These are phyloP conservation scores for Vicugna pacos DNA, from an alignment of 2,113 vertebrate genomes.

Conservation along the genomic window DNA sequence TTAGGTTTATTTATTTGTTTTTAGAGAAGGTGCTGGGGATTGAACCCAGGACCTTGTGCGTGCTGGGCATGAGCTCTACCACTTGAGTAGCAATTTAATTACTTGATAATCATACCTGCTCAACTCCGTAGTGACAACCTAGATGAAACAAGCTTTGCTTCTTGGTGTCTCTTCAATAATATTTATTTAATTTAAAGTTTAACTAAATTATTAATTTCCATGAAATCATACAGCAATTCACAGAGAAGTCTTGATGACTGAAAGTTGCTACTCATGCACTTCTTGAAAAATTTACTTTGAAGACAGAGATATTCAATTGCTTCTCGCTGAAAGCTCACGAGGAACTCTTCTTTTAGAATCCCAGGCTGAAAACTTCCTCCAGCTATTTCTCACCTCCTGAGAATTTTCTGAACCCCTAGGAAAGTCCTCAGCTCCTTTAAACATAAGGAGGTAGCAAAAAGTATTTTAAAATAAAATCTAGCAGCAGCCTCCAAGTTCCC, in stretches of 20 bases:
- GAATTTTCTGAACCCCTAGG: not conserved
- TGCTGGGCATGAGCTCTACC: too few relatives aligned
- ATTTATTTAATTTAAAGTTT: conserved; percentile 62
- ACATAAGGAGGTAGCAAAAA: not conserved
- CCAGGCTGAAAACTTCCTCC: conserved; percentile 21
- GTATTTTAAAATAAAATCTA: conserved; percentile 23
- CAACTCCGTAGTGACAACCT: conserved; percentile 27
- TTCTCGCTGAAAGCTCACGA: conserved; percentile 41
- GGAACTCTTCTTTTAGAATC: conserved; percentile 27
- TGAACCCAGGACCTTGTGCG: too few relatives aligned
- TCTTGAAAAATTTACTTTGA: conserved; percentile 61
- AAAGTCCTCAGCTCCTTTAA: not conserved
- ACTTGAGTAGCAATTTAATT: not conserved
- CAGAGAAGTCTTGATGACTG: conserved; percentile 6
- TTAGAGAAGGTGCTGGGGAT: too few relatives aligned
- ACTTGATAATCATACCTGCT: conserved; percentile 48
- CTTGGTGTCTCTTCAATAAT: conserved; percentile 53
- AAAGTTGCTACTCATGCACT: conserved; percentile 6
- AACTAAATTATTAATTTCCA: conserved; percentile 31
- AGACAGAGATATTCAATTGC: not conserved
- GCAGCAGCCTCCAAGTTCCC: not conserved
- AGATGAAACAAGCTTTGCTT: conserved; percentile 50
- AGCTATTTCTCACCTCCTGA: not conserved
- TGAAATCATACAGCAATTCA: conserved; percentile 53
- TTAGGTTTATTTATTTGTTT: too few relatives aligned